phyloP scores from a whole-genome alignment of 2,113 vertebrate genomes.

The Gasterosteus nipponicus region DNA sequence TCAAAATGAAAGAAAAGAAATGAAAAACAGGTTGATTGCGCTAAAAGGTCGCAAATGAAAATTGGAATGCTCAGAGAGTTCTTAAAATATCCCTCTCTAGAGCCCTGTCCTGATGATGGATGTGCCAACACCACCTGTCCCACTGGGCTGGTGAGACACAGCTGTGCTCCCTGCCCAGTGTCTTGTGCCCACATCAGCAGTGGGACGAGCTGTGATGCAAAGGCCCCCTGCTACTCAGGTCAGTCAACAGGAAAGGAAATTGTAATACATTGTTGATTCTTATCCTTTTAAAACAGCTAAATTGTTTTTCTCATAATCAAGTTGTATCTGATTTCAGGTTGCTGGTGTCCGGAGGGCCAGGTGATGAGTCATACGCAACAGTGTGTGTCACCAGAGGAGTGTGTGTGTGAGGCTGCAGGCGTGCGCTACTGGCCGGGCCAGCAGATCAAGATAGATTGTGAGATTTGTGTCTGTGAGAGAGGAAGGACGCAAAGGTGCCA shows the following conservation, averaged over 20 bases:
- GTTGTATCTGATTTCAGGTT: constrained; percentile 75
- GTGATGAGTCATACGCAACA: constrained; percentile 77
- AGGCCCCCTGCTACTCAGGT: constrained; percentile 84
- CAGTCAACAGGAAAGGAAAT: background rate
- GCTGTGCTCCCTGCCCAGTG: constrained; percentile 86
- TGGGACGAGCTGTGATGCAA: constrained; percentile 60
- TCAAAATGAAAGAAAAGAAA: background rate
- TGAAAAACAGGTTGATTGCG: background rate
- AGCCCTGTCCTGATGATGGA: constrained; percentile 79
- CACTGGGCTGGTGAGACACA: constrained; percentile 68
- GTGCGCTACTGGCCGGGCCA: constrained; percentile 80
- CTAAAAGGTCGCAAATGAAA: background rate
- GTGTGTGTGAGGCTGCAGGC: constrained; percentile 83
- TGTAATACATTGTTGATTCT: background rate
- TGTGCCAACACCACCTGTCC: constrained; percentile 84
- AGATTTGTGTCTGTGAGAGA: constrained; percentile 86
- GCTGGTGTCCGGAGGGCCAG: constrained; percentile 86
- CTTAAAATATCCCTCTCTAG: constrained; percentile 60
- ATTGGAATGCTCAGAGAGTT: background rate
- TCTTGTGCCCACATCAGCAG: constrained; percentile 85
- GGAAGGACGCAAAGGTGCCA: constrained; percentile 82
- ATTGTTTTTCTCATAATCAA: background rate
- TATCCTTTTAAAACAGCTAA: background rate
- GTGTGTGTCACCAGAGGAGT: constrained; percentile 83
- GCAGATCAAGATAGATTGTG: constrained; percentile 83